Base-by-base conservation (phyloP, 1,140 invertebrate species). In the Anoplophora glabripennis region DNA sequence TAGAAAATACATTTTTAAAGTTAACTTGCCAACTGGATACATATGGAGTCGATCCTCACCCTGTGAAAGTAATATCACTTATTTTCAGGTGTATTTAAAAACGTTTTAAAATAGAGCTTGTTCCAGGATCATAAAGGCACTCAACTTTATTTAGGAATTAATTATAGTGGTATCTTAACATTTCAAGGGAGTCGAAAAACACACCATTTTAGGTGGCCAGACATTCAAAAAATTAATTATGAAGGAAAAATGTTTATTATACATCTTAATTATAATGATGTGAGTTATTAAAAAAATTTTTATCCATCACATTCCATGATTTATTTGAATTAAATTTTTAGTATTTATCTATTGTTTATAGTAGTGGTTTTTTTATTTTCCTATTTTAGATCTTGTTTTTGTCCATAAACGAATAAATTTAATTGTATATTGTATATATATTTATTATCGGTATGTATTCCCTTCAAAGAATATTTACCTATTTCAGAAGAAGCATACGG, bases 221-320 rank as follows among this genome's bases (percentile, higher is more conserved):
- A 96, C 77, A 91, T 97, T 21, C 90, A 94, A 70, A 96, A 96
- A 77, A 92, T 97, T 56, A 96, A 96, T 72, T 97, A 94, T 73
- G 94, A 98, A 75, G 93, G 93, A n/a, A 94, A 95, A 80, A 96
- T 96, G 92, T 97, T 98, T 75, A 96, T 98, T 67, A 88, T 95
- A 58, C 93, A 97, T 79, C 80, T 96, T 42, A 92, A 83, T 69
- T 85, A 85, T 67, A 84, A 84, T 18, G 84, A 86, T 49, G 73
- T 74, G 57, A 71, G 63, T 59, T 37, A 36, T 53, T 0, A 5
- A 36, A 48, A 45, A 17, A 15, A 18, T 53, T 7, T 45, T n/a
- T 21, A 17, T 42, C 1, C 21, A 46, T 40, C 17, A 57, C 36
- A 56, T 34, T 1, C 28, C 9, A 15, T 45, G 17, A 45, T 11